A percentile compares a stretch with the other conserved stretches of the same genome.
phyloP scores from a whole-genome alignment of 92 coral and sea anemone genomes.

The Bergia puertoricense region DNA sequence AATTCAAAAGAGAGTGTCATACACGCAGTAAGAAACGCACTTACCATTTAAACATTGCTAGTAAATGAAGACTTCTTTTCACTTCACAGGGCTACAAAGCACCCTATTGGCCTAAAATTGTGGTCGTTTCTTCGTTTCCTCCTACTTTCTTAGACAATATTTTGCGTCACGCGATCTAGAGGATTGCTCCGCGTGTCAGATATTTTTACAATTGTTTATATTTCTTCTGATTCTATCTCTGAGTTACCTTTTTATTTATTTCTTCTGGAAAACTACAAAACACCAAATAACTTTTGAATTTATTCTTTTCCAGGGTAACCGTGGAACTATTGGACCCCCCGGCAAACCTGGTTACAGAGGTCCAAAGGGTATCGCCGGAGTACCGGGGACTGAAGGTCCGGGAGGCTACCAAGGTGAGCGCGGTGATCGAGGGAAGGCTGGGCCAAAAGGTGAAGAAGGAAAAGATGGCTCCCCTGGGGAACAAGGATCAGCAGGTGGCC shows the following conservation, averaged over 20 bases:
- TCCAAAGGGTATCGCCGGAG: constrained; percentile 23
- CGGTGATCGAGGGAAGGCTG: constrained; percentile 18
- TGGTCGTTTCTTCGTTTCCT: too few species aligned
- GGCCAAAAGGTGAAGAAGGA: constrained; percentile 33
- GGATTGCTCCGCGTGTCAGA: too few species aligned
- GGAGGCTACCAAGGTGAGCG: constrained; percentile 39
- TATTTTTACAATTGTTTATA: too few species aligned
- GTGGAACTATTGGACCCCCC: constrained; percentile 20
- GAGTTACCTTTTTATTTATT: background rate
- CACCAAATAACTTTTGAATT: background rate
- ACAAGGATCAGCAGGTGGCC: constrained; percentile 19
- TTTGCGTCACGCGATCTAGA: too few species aligned
- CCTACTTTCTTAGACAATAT: too few species aligned
- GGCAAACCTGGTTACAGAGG: constrained; percentile 45
- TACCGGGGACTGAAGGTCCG: constrained; percentile 21
- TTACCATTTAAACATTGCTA: too few species aligned
- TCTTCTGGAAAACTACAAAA: too few species aligned
- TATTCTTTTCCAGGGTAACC: constrained; percentile 10
- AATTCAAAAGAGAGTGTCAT: too few species aligned
- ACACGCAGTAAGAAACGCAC: too few species aligned
- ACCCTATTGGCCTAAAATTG: too few species aligned
- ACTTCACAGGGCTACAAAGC: too few species aligned
- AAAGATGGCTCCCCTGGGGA: background rate
- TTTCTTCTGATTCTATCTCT: background rate
- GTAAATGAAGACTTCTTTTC: too few species aligned